Evolutionary conservation across 2,888 invertebrate genomes (phyloP).

Genomic region (Temnothorax unifasciatus): DNA sequence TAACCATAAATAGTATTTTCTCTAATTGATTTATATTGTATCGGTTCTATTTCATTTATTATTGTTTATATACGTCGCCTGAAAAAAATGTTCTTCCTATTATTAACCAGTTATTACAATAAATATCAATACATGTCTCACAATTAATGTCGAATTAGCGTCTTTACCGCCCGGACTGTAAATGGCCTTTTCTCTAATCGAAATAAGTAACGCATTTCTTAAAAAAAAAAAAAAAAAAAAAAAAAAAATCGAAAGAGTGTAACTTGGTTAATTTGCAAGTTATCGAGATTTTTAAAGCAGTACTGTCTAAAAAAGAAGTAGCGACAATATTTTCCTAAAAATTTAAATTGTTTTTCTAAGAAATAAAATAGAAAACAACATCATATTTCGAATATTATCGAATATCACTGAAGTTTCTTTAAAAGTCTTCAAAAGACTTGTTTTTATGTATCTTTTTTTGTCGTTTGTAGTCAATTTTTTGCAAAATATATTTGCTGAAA

Average conservation of each 20-base stretch:
- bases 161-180: no score
- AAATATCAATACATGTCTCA: no score
- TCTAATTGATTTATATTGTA: no score
- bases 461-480: neutral
- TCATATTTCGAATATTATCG: neutral
- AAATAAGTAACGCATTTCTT: neutral
- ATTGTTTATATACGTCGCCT: no score
- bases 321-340: neutral
- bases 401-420: neutral
- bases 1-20: no score
- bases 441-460: neutral
- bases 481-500: neutral
- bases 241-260: no score
- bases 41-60: no score
- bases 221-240: neutral
- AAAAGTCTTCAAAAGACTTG: neutral
- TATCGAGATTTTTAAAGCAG: neutral
- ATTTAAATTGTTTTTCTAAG: neutral
- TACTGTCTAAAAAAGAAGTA: neutral
- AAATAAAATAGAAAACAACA: neutral
- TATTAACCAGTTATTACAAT: no score
- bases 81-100: no score
- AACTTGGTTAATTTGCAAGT: neutral
- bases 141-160: no score
- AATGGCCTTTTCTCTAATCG: no score